phyloP scores from a whole-genome alignment of 2,113 vertebrate species.

The Narcine bancroftii region DNA sequence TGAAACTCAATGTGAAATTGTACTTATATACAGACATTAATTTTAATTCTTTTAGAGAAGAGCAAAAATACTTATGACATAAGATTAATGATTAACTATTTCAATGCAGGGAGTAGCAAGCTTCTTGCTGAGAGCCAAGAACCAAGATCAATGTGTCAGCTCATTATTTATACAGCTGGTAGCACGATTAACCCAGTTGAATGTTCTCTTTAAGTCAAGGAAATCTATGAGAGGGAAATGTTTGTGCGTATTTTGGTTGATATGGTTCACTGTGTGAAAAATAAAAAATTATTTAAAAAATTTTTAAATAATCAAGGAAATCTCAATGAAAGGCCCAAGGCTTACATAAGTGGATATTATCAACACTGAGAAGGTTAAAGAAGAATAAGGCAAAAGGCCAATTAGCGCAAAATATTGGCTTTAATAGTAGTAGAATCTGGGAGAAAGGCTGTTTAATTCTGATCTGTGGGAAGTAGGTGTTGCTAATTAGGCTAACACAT shows the following conservation, averaged over 20 bases:
- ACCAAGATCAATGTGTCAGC: neutral
- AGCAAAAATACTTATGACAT: neutral
- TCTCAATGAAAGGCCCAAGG: neutral
- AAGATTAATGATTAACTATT: neutral
- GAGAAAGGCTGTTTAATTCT: neutral
- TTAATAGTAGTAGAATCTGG: neutral
- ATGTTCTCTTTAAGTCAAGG: too few relatives aligned
- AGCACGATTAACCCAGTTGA: too few relatives aligned
- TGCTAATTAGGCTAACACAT: too few relatives aligned
- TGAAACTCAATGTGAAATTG: neutral
- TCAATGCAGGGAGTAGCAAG: neutral
- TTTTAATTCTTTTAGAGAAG: conserved; percentile 2
- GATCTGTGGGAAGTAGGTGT: too few relatives aligned
- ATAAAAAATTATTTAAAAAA: neutral
- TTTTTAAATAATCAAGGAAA: neutral
- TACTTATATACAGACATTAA: conserved; percentile 27
- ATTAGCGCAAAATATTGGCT: neutral
- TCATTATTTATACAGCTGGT: too few relatives aligned
- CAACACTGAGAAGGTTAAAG: neutral
- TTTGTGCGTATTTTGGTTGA: too few relatives aligned
- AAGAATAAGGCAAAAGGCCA: neutral
- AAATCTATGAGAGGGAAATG: too few relatives aligned
- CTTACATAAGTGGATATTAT: neutral
- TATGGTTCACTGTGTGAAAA: too few relatives aligned
- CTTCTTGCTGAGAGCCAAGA: neutral